Evolutionary conservation across 2,113 vertebrate genomes (phyloP), one percentile per base, ranked within the genome.

Genomic region (Athene noctua): DNA sequence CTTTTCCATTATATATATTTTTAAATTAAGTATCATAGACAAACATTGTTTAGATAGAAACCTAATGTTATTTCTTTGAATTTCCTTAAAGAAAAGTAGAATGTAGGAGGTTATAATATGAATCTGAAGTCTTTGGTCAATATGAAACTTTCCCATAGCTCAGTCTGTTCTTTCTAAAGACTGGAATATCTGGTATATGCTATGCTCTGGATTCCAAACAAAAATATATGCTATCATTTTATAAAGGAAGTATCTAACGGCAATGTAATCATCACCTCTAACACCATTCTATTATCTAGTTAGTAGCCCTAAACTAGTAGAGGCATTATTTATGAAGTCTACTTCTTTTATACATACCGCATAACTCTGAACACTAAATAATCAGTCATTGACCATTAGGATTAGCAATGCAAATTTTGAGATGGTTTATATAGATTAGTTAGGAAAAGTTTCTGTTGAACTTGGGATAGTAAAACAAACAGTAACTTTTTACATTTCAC

Each of bases 21-120:
- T 85, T 52, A 65, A 80, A 90, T 86, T 85, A 94, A 70, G 14
- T 63, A 65, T 72, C 52, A 81, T 34, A 86, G 52, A 58, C 30
- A 94, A 93, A 47, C 13, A 38, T 79, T 84, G 15, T 96, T 94
- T 95, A 80, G 44, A 34, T 30, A 80, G 82, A 95, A 78, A 71
- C 5, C 19, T 85, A 74, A 80, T 47, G 18, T 82, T 38, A 65
- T 89, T 92, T 87, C 9, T 75, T 46, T 90, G 25, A 80, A 82
- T 93, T 85, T 59, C 34, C 20, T 22, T 34, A 66, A 94, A 94
- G n/a, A 26, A 92, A 90, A 92, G 57, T 38, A 72, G 36, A 70
- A 52, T 52, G 14, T 65, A 63, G n/a, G 14, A 86, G 4, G 6
- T 59, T 40, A 54, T 34, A 63, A 36, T 54, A 55, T 25, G 47